Base-by-base conservation (phyloP, 2,113 vertebrate species). In the Percina caprodes region DNA sequence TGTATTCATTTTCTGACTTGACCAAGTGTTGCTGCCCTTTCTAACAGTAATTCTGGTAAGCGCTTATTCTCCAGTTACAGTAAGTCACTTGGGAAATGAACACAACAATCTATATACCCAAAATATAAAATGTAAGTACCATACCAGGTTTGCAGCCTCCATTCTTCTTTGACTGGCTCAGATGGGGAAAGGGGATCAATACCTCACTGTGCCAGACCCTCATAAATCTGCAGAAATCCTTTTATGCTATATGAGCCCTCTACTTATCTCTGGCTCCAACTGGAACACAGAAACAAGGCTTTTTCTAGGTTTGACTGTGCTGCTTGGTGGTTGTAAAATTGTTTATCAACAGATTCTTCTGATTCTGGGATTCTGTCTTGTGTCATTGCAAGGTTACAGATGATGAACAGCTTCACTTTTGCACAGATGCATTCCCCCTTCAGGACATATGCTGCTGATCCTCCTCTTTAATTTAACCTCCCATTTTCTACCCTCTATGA, bases 201-300 rank as follows among this genome's bases (percentile, higher is more conserved):
- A 86, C 65, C 49, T 77, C 13, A 0, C 76, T 49, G 65, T 30
- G 16, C 70, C 71, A 69, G 74, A 86, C 71, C 59, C 78, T 69
- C 73, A 49, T 84, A 83, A 84, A 84, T 88, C 86, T 84, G 77
- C n/a, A 26, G 73, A 89, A 92, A 90, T 91, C 74, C 65, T 72
- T 85, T 87, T 80, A 89, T 82, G 77, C 82, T 59, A 42, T 80
- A 77, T 79, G 84, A 88, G 61, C 74, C 54, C 35, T 67, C n/a
- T 66, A 23, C 78, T 92, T 79, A 87, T 87, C 82, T 79, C 67
- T 48, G 71, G 81, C 85, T 86, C 46, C 65, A 30, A 51, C 58
- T 49, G 76, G 54, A 51, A 69, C 85, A 69, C 51, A 35, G 69
- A 79, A 83, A 80, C 68, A 61, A 21, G 42, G 45, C 23, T 74